phyloP scores from a whole-genome alignment of 1,140 invertebrate species.

The Chironomus striatipennis region DNA sequence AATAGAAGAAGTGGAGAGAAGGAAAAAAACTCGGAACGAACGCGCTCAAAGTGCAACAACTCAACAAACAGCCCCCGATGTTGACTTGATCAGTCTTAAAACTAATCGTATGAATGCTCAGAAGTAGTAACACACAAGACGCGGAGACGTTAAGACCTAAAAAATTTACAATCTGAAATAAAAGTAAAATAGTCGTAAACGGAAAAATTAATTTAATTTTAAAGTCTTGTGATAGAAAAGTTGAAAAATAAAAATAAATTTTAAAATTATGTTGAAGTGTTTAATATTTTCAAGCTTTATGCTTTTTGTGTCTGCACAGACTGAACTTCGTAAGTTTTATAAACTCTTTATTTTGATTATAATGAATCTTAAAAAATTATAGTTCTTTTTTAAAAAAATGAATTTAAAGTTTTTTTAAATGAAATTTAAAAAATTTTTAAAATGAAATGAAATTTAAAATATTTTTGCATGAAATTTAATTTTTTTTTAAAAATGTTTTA shows the following conservation, averaged over 20 bases:
- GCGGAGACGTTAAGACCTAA: neutral
- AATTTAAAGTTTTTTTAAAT: neutral
- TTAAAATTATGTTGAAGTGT: neutral
- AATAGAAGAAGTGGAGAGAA: neutral
- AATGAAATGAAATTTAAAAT: neutral
- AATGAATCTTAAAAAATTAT: too few species aligned
- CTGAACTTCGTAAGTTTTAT: constrained; percentile 11
- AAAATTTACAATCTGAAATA: neutral
- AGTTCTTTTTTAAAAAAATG: too few species aligned
- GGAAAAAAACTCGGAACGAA: neutral
- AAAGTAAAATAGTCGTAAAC: neutral
- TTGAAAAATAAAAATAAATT: neutral
- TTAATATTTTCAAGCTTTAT: neutral
- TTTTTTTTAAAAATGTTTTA: neutral
- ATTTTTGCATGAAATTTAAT: neutral
- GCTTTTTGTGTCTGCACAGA: neutral
- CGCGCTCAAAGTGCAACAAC: neutral
- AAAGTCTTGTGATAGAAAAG: neutral
- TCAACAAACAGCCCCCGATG: neutral
- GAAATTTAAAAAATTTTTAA: neutral
- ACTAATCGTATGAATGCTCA: neutral
- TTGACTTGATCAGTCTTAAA: neutral
- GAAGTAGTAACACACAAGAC: neutral
- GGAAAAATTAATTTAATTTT: neutral
- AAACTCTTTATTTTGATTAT: neutral